Percentiles rank a stretch among this genome's conserved stretches.
Evolutionary conservation across 1,140 invertebrate genomes (phyloP).

Genomic region (Bombus pascuorum): DNA sequence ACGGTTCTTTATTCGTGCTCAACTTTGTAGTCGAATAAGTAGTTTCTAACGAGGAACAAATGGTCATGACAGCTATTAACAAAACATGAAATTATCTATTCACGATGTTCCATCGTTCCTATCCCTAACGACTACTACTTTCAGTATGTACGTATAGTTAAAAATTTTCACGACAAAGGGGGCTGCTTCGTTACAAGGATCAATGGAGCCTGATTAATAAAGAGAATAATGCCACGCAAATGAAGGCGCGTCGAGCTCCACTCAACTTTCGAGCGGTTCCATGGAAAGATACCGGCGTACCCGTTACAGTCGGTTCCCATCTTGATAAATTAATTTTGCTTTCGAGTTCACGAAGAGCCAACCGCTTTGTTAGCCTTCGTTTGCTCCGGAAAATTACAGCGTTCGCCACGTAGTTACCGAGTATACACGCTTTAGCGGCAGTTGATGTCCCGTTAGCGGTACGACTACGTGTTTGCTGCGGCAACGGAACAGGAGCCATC

Average conservation of each 20-base stretch:
- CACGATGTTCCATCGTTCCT: no score
- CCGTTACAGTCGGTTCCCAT: not conserved
- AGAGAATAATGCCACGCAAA: not conserved
- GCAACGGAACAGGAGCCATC: constrained; percentile 18
- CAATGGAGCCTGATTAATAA: constrained; percentile 18
- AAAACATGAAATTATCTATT: no score
- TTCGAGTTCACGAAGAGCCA: constrained; percentile 38
- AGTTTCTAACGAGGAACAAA: no score
- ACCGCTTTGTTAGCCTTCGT: constrained; percentile 56
- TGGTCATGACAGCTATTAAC: no score
- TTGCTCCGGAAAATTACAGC: constrained; percentile 59
- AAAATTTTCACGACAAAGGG: not conserved
- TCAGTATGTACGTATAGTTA: no score
- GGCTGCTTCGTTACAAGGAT: no score
- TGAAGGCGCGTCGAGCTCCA: not conserved
- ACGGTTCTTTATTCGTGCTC: no score
- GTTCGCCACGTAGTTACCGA: constrained; percentile 52
- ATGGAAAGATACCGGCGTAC: constrained; percentile 21
- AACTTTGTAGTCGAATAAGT: no score
- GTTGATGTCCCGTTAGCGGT: constrained; percentile 12
- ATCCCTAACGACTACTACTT: no score
- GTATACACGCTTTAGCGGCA: constrained; percentile 29
- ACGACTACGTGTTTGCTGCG: constrained; percentile 45
- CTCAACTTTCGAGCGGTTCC: not conserved
- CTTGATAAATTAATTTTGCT: constrained; percentile 57